Base-by-base conservation (phyloP, 1,140 invertebrate species). In the Aphaenogaster floridana region DNA sequence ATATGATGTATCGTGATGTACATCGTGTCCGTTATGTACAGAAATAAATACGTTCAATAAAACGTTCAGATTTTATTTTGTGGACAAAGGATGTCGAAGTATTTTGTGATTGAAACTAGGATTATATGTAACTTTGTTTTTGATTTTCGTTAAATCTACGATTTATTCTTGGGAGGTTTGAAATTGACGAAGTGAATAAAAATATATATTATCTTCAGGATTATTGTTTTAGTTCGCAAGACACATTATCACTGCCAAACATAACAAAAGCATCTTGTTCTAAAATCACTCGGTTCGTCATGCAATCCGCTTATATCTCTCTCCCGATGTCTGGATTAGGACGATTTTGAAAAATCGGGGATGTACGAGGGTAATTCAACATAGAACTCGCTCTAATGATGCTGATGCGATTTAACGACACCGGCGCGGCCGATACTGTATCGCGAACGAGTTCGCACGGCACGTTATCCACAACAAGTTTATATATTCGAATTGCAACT, bases 381-480 rank as follows among this genome's bases (percentile, higher is more conserved):
- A 36, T 63, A 54, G 54, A 61, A 84, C 39, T 13, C 54, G 13
- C 61, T 52, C 78, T 81, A 81, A 81, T 81, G 78, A 81, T 21
- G 64, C 48, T 71, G 64, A 81, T 28, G 66, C 64, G 63, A 39
- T 81, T 81, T 84, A 76, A 84, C 69, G 54, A 76, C 45, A 61
- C 64, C 64, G 15, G 57, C 21, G 64, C 48, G 66, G 21, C 78
- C 78, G 21, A 13, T 39, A 72, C 15, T 28, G 54, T 36, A 59
- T 59, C 34, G 45, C 45, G 57, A 74, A 72, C 52, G 52, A 45
- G 79, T 48, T 80, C 36, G 48, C 48, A 48, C 34, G 78, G 45
- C 21, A 57, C 80, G 80, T 84, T 84, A 84, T 84, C 80, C 80
- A 76, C 80, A 84, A 84, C 80, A 50, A 84, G 80, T 84, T 84